Conservation (phyloP, 2,113 vertebrate genomes). For the Felis catus region DNA sequence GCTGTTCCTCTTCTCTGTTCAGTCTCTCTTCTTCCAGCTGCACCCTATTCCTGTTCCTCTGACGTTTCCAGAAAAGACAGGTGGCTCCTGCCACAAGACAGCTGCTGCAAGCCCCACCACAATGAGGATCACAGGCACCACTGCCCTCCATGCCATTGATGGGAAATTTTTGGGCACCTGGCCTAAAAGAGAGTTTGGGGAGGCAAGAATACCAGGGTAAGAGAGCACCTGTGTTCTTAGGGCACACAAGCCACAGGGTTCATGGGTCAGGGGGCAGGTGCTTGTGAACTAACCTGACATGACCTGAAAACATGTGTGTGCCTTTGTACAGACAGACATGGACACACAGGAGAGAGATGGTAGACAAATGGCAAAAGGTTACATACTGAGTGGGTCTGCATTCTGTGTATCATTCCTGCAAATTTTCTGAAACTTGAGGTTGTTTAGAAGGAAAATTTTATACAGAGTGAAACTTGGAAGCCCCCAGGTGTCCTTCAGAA, state of each 20-base stretch:
- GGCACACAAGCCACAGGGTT: too few relatives aligned
- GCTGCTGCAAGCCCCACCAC: not conserved
- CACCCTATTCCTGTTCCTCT: not conserved
- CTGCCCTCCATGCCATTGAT: rapidly evolving
- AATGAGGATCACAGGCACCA: not conserved
- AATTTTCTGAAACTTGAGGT: not conserved
- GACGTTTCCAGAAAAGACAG: not conserved
- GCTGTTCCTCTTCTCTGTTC: not conserved
- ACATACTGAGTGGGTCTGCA: not conserved
- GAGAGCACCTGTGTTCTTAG: not conserved
- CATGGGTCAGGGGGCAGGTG: not conserved
- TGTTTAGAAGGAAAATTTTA: not conserved
- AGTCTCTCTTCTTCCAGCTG: not conserved
- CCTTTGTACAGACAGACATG: not conserved
- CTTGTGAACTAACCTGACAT: not conserved
- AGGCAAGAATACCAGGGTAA: not conserved
- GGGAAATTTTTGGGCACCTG: not conserved
- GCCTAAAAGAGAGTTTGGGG: not conserved
- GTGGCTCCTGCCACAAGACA: not conserved
- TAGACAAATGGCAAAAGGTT: not conserved
- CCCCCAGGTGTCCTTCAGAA: not conserved
- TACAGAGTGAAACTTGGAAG: not conserved
- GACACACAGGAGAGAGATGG: not conserved
- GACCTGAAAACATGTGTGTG: not conserved
- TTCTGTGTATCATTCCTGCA: not conserved